Evolutionary conservation across 2,113 vertebrate genomes (phyloP), one percentile per base, ranked within the genome.

Genomic region (Leptodactylus fuscus): DNA sequence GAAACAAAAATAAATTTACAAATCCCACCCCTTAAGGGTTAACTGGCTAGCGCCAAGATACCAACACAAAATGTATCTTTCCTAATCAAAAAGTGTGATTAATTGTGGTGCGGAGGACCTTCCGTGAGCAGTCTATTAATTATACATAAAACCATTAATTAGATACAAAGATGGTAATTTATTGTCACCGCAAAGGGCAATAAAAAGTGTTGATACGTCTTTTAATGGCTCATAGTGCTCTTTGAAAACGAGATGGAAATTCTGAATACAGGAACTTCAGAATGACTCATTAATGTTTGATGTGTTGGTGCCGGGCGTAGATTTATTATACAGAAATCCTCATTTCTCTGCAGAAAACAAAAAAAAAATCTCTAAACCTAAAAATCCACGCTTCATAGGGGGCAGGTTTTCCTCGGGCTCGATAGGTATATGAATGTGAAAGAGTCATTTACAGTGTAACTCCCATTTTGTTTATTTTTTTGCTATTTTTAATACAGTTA

Each of bases 131-230:
- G 62, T 82, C 81, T 70, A 82, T 82, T 82, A 82, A 82, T 82
- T 82, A 82, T 70, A 82, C 58, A 82, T 82, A 82, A 69, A 82
- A 16, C 65, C 81, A 70, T 69, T 70, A 82, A 82, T 82, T 82
- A 49, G 81, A 82, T 51, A 71, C 81, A 82, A 82, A 82, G 62
- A 53, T 82, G 62, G 46, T 80, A 82, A 82, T 71, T 49, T 82
- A 82, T 82, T 82, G 81, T 70, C 81, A 82, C 65, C 46, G 32
- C 62, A 82, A 29, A 70, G 81, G 62, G 62, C 48, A 69, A 70
- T 67, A 69, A 82, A 36, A 49, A 24, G 62, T 70, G 62, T 69
- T 51, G 44, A 27, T 36, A 70, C 34, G 62, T 53, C 81, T 82
- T 73, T 58, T 82, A 55, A 82, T 82, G 67, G 67, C n/a, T 55